Percentiles rank a stretch among this genome's conserved stretches.
Evolutionary conservation across 2,888 invertebrate species (phyloP).

Genomic region (Noctua fimbriata): DNA sequence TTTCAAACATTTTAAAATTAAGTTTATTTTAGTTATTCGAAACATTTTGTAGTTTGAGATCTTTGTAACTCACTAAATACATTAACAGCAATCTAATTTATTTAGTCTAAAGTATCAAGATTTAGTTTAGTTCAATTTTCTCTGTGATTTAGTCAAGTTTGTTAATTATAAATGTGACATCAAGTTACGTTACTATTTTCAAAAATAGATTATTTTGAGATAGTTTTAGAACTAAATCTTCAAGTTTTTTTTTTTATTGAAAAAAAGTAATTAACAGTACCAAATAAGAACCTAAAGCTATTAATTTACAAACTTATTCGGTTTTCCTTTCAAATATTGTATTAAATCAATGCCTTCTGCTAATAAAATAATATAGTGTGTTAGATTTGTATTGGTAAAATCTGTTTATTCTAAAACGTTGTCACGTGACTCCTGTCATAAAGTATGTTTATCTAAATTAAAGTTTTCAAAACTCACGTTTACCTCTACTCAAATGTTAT

Average conservation of each 20-base stretch:
- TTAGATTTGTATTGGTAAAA: background rate
- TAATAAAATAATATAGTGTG: background rate
- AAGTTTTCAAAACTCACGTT: background rate
- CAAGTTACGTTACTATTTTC: conserved; percentile 26
- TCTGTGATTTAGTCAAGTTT: conserved; percentile 28
- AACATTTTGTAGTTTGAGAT: background rate
- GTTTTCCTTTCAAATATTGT: background rate
- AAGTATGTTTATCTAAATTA: background rate
- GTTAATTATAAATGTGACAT: conserved; percentile 22
- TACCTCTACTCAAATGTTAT: background rate
- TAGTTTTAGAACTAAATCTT: background rate
- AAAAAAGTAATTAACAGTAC: background rate
- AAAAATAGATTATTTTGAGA: conserved; percentile 22
- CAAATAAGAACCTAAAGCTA: background rate
- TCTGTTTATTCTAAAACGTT: background rate
- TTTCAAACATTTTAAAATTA: conserved; percentile 1
- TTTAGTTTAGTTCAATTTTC: conserved; percentile 14
- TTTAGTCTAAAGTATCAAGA: conserved; percentile 22
- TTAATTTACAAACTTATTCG: background rate
- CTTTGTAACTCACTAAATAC: conserved; percentile 9
- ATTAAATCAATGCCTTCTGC: background rate
- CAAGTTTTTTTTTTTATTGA: background rate
- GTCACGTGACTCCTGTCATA: background rate
- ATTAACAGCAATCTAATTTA: conserved; percentile 40
- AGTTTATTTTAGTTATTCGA: conserved; percentile 9